These are phyloP conservation scores for Percina caprodes DNA, from an alignment of 2,113 vertebrate genomes.

Conservation along the genomic window DNA sequence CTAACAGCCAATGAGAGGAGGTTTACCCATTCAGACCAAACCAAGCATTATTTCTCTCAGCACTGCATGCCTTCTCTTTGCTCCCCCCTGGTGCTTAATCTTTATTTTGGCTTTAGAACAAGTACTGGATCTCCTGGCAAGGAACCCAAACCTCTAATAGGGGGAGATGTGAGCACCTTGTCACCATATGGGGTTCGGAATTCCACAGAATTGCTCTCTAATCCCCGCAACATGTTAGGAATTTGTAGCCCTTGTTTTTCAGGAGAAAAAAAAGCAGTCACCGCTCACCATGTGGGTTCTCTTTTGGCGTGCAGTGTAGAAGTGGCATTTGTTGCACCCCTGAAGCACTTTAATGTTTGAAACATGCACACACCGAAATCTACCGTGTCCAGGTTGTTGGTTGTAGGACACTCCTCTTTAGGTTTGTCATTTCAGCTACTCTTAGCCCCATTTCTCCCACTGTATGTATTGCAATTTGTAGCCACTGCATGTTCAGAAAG, in stretches of 20 bases:
- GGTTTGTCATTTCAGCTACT: not conserved
- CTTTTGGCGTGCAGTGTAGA: constrained; percentile 34
- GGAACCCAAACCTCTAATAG: constrained; percentile 53
- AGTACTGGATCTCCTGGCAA: constrained; percentile 57
- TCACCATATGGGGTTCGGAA: constrained; percentile 73
- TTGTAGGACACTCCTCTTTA: not conserved
- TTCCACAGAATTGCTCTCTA: constrained; percentile 68
- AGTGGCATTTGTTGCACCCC: constrained; percentile 38
- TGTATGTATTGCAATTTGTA: not conserved
- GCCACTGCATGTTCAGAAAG: not conserved
- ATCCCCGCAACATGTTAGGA: constrained; percentile 78
- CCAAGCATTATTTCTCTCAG: constrained; percentile 28
- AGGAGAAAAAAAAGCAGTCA: constrained; percentile 59
- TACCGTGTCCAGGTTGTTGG: not conserved
- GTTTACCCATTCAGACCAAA: constrained; percentile 20
- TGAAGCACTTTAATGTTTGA: constrained; percentile 12
- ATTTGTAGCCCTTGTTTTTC: constrained; percentile 69
- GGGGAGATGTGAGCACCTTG: constrained; percentile 67
- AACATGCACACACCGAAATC: not conserved
- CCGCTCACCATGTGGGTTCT: constrained; percentile 46
- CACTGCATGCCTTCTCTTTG: constrained; percentile 13
- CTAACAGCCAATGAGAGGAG: constrained; percentile 18
- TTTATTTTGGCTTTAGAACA: constrained; percentile 60
- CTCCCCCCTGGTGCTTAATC: constrained; percentile 46
- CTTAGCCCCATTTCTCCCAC: not conserved